Base-by-base conservation (phyloP, 2,888 invertebrate species). In the Tuta absoluta region DNA sequence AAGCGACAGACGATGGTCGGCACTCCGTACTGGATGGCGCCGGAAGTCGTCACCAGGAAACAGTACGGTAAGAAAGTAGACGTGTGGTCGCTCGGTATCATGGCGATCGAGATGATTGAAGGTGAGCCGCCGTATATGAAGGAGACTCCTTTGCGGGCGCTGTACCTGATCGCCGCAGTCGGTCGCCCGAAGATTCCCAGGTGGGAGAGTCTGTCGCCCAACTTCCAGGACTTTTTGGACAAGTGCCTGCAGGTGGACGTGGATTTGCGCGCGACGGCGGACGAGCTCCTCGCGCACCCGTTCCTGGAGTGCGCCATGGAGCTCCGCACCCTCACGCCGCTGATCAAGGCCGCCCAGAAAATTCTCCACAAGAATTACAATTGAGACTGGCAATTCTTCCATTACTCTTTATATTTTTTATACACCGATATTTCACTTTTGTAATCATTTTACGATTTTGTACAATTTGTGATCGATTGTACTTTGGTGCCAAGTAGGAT, bases 21-120 rank as follows among this genome's bases (percentile, higher is more conserved):
- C n/a, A 98, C 98, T 0, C 98, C 98, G 0, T 98, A 98, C 78
- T 98, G 98, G 99, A 99, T 99, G 98, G 98, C 98, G 0, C 98
- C 98, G 0, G 98, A 98, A 85, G 97, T 98, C 0, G 97, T 97
- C 0, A 97, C 97, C 0, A 93, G 98, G 68, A 98, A 98, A 79
- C 96, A 97, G 74, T 98, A 98, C 75, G 98, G 98, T 11, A 97
- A 97, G 79, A 97, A 97, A 76, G 95, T 98, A 0, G 98, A 98
- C 80, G 96, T 98, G 48, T 98, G 98, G 98, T 98, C 98, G 0
- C 92, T 99, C 65, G 98, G 98, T n/a, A 99, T 99, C 68, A 98
- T 99, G 98, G 97, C 98, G 0, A 98, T 99, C 65, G 98, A 98
- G 88, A 92, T 92, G 92, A 96, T 99, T 62, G 98, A 98, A 82